A percentile compares a stretch with the other conserved stretches of the same genome.
phyloP scores from a whole-genome alignment of 2,888 invertebrate genomes.

The Cecidostiba fungosa region DNA sequence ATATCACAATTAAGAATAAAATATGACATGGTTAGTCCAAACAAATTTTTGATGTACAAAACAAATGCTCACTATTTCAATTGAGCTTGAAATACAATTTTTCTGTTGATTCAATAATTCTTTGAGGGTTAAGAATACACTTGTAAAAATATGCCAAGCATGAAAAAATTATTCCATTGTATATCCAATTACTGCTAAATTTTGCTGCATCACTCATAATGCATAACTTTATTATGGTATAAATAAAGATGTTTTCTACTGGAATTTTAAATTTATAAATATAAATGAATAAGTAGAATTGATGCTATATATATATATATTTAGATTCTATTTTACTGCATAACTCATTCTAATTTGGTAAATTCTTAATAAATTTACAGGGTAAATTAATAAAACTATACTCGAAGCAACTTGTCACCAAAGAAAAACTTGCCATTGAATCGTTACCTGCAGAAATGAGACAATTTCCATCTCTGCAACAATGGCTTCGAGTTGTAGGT shows the following conservation, averaged over 20 bases:
- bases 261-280: no score
- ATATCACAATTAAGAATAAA: no score
- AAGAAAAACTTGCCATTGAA: conserved; percentile 88
- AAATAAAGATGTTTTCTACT: no score
- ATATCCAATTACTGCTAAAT: no score
- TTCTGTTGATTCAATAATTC: no score
- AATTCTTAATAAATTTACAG: conserved; percentile 81
- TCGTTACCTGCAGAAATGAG: conserved; percentile 83
- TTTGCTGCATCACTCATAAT: no score
- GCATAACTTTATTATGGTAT: no score
- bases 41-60: no score
- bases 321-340: not conserved
- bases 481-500: conserved; percentile 96
- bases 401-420: conserved; percentile 93
- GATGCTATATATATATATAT: not conserved
- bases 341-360: not conserved
- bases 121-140: no score
- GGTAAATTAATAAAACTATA: conserved; percentile 96
- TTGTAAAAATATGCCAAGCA: no score
- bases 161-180: no score
- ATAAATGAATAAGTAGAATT: not conserved
- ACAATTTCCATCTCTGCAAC: conserved; percentile 90
- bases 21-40: no score
- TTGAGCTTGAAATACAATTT: not conserved
- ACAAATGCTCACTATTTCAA: not conserved